A percentile compares a stretch with the other conserved stretches of the same genome.
Evolutionary conservation across 2,797 vertebrate genomes (phyloP).

Genomic region (Gobionotothen gibberifrons): DNA sequence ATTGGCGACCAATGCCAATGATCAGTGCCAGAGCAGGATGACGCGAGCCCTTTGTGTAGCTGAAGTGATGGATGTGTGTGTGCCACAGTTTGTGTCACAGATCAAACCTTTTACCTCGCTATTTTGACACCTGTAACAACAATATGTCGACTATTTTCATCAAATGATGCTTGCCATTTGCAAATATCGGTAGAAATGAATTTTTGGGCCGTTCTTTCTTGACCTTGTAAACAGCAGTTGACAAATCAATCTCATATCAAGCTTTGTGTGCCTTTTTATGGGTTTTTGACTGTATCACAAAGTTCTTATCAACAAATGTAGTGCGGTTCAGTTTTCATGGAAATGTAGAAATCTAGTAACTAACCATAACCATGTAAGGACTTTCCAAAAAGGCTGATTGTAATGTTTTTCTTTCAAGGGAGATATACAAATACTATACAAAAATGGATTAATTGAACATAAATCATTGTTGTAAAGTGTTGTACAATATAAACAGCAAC

Average conservation of each 20-base stretch:
- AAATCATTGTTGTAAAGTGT: neutral
- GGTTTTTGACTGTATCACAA: too few species aligned
- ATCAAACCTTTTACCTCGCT: neutral
- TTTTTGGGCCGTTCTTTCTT: too few species aligned
- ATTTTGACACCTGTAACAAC: neutral
- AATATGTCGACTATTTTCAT: too few species aligned
- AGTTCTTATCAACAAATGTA: neutral
- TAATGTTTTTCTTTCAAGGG: neutral
- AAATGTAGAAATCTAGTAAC: neutral
- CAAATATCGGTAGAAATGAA: too few species aligned
- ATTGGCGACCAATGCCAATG: neutral
- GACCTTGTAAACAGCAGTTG: too few species aligned
- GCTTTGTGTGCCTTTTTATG: too few species aligned
- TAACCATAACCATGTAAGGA: neutral
- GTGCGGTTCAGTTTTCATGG: neutral
- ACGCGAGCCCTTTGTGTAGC: neutral
- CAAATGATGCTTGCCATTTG: too few species aligned
- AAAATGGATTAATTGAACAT: neutral
- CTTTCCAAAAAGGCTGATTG: neutral
- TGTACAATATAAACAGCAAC: neutral
- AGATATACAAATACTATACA: neutral
- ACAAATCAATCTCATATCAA: too few species aligned
- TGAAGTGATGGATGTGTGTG: neutral
- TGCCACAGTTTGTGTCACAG: neutral
- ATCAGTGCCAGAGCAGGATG: neutral